These are phyloP conservation scores for Strix uralensis DNA, from an alignment of 2,113 vertebrate genomes.

Conservation along the genomic window DNA sequence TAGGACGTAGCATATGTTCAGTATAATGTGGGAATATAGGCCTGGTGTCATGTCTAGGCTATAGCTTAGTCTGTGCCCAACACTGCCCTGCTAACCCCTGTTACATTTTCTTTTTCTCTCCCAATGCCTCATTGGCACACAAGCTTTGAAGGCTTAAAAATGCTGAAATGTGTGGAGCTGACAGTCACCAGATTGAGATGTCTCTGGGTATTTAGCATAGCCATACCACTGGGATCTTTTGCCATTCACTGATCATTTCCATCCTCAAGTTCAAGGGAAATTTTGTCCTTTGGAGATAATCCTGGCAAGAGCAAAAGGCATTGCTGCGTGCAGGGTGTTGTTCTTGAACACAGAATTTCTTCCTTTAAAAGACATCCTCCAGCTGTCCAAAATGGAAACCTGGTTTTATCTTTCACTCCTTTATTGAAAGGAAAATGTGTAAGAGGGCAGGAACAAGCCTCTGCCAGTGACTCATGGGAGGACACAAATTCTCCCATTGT, in stretches of 20 bases:
- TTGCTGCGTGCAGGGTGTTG: neutral
- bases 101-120: neutral
- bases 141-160: neutral
- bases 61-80: neutral
- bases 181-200: fast-evolving
- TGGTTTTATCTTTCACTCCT: neutral
- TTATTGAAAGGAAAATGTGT: neutral
- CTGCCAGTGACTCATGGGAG: neutral
- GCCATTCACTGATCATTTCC: neutral
- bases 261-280: neutral
- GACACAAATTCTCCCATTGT: neutral
- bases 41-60: too few relatives aligned
- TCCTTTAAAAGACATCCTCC: neutral
- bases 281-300: neutral
- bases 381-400: neutral
- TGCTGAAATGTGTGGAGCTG: neutral
- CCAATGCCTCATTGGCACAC: neutral
- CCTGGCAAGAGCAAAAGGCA: neutral
- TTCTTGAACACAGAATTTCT: neutral
- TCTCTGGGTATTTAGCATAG: neutral
- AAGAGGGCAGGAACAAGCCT: neutral
- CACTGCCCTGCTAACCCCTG: neutral
- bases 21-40: neutral
- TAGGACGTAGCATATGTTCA: neutral
- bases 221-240: neutral